Evolutionary conservation across 2,113 vertebrate species (phyloP).

Genomic region (Bagarius yarrelli): DNA sequence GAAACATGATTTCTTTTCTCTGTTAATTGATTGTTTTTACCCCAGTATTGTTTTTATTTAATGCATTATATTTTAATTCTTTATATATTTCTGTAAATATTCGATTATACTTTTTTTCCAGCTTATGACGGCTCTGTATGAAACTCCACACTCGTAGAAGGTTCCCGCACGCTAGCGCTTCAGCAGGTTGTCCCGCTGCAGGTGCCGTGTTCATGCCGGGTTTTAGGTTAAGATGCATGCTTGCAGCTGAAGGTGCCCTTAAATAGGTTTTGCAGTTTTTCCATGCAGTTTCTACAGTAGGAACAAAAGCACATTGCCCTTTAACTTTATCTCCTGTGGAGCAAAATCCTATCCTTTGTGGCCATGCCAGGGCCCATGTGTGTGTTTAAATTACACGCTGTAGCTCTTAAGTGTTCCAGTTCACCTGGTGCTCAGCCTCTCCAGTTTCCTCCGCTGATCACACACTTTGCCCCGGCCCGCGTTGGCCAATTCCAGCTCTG

Average conservation of each 20-base stretch:
- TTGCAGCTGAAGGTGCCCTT: neutral
- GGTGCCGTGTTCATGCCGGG: neutral
- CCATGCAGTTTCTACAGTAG: conserved; percentile 19
- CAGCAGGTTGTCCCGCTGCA: neutral
- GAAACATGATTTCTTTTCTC: neutral
- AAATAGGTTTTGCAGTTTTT: neutral
- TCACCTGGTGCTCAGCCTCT: conserved; percentile 44
- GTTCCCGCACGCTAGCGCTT: too few relatives aligned
- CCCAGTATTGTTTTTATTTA: too few relatives aligned
- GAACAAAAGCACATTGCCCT: conserved; percentile 43
- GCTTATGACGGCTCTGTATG: neutral
- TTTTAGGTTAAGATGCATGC: conserved; percentile 13
- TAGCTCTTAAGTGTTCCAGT: conserved; percentile 45
- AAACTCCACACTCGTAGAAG: too few relatives aligned
- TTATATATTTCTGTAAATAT: too few relatives aligned
- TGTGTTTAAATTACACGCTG: conserved; percentile 43
- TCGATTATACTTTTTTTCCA: neutral
- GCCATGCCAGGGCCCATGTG: conserved; percentile 36
- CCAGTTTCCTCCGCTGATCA: conserved; percentile 30
- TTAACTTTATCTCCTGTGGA: conserved; percentile 36
- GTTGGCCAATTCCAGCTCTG: conserved; percentile 7
- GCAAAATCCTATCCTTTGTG: conserved; percentile 46
- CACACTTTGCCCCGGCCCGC: conserved; percentile 23
- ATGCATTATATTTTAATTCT: too few relatives aligned
- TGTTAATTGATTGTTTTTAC: too few relatives aligned